phyloP scores from a whole-genome alignment of 1,140 invertebrate species.

The Drosophila truncata region DNA sequence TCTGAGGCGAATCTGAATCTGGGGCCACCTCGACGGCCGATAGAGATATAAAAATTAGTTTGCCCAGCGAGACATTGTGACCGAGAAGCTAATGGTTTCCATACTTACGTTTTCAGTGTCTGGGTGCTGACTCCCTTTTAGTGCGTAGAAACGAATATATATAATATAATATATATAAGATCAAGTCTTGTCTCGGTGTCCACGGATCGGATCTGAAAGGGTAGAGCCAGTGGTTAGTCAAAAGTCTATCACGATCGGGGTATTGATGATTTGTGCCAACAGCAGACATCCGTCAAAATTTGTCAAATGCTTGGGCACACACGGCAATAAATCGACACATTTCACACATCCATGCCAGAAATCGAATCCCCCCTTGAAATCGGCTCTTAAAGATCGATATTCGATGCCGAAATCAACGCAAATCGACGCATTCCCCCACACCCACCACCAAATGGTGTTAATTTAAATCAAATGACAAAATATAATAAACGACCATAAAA shows the following conservation, averaged over 20 bases:
- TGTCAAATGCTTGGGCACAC: constrained; percentile 49
- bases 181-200: constrained; percentile 26
- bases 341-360: constrained; percentile 45
- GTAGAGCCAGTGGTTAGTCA: constrained; percentile 1
- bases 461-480: constrained; percentile 81
- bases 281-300: constrained; percentile 26
- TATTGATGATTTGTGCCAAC: constrained; percentile 29
- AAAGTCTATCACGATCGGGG: constrained; percentile 20
- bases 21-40: constrained; percentile 43
- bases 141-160: constrained; percentile 5
- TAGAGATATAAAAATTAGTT: constrained; percentile 67
- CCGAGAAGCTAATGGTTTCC: constrained; percentile 15
- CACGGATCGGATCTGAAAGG: constrained; percentile 18
- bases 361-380: constrained; percentile 1
- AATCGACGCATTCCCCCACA: constrained; percentile 3
- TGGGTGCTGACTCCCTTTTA: constrained; percentile 11
- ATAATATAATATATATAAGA: constrained; percentile 3
- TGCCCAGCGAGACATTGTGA: constrained; percentile 56
- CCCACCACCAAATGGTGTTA: constrained; percentile 49
- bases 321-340: constrained; percentile 28
- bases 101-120: constrained; percentile 36
- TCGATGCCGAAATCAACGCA: constrained; percentile 28
- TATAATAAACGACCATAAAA: constrained; percentile 80
- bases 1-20: constrained; percentile 63
- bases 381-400: constrained; percentile 20